Percentiles rank a stretch among this genome's conserved stretches.
Conservation (phyloP, 2,888 invertebrate species). For the Cheiracanthium punctorium region DNA sequence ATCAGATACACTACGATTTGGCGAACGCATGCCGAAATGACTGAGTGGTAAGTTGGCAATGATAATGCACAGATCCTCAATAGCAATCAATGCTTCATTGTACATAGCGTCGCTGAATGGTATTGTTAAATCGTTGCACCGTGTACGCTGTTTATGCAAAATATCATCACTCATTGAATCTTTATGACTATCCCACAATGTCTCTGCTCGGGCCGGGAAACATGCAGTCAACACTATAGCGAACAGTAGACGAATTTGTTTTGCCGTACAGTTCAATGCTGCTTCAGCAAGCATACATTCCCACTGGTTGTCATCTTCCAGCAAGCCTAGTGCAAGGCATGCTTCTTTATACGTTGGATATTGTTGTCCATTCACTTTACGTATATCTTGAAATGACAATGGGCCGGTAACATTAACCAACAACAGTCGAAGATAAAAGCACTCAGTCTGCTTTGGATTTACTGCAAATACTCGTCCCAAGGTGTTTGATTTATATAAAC, state of each 20-base stretch:
- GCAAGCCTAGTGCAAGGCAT: conserved; percentile 36
- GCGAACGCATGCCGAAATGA: neutral
- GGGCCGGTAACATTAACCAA: too few relatives aligned
- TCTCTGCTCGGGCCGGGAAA: neutral
- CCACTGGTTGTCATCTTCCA: conserved; percentile 41
- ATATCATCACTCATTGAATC: conserved; percentile 35
- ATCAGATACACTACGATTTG: neutral
- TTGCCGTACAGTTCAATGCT: conserved; percentile 29
- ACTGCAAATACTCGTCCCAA: too few relatives aligned
- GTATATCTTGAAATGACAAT: too few relatives aligned
- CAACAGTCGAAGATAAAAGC: too few relatives aligned
- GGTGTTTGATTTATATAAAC: too few relatives aligned
- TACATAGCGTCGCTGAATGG: conserved; percentile 17
- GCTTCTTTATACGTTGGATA: too few relatives aligned
- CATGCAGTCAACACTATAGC: conserved; percentile 39
- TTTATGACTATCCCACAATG: neutral
- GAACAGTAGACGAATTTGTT: conserved; percentile 30
- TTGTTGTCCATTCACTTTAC: too few relatives aligned
- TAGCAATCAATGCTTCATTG: conserved; percentile 34
- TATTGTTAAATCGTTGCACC: conserved; percentile 39
- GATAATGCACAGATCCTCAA: conserved; percentile 20
- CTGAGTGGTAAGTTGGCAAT: neutral
- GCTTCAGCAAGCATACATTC: conserved; percentile 37
- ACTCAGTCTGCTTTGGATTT: too few relatives aligned
- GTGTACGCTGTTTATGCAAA: conserved; percentile 34